Percentiles rank a stretch among this genome's conserved stretches.
Evolutionary conservation across 2,113 vertebrate genomes (phyloP).

Genomic region (Nothobranchius kuhntae): DNA sequence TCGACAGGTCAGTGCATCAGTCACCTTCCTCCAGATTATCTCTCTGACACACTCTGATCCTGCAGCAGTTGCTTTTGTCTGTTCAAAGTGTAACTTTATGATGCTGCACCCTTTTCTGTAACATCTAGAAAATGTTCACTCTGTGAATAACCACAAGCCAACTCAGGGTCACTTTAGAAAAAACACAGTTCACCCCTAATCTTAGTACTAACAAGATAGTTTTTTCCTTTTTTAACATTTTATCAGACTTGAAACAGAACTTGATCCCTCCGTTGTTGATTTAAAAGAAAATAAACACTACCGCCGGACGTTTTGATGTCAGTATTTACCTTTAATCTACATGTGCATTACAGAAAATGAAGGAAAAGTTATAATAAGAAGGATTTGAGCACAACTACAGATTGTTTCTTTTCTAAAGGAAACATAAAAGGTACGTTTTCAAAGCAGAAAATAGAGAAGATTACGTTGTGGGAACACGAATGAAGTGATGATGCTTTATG

Average conservation of each 20-base stretch:
- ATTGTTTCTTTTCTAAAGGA: neutral
- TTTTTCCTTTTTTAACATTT: slow-evolving; percentile 1
- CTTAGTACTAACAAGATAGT: slow-evolving; percentile 16
- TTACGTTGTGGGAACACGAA: slow-evolving; percentile 1
- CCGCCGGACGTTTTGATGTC: neutral
- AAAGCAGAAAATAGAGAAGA: slow-evolving; percentile 8
- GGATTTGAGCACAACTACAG: slow-evolving; percentile 33
- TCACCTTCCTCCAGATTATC: slow-evolving; percentile 16
- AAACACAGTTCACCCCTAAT: slow-evolving; percentile 14
- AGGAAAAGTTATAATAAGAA: neutral
- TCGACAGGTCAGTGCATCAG: slow-evolving; percentile 10
- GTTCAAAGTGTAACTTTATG: slow-evolving; percentile 29
- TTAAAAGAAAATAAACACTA: neutral
- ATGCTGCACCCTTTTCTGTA: slow-evolving; percentile 40
- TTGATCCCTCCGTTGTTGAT: neutral
- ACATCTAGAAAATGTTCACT: slow-evolving; percentile 20
- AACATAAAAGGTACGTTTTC: neutral
- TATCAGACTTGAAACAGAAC: neutral
- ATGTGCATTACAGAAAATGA: neutral
- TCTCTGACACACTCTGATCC: slow-evolving; percentile 21
- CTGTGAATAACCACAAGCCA: slow-evolving; percentile 8
- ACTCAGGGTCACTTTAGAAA: slow-evolving; percentile 47
- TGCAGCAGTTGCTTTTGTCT: slow-evolving; percentile 29
- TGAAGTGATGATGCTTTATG: too few species aligned
- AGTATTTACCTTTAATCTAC: neutral